Evolutionary conservation across 1,140 invertebrate genomes (phyloP).

Genomic region (Drosophila santomea): DNA sequence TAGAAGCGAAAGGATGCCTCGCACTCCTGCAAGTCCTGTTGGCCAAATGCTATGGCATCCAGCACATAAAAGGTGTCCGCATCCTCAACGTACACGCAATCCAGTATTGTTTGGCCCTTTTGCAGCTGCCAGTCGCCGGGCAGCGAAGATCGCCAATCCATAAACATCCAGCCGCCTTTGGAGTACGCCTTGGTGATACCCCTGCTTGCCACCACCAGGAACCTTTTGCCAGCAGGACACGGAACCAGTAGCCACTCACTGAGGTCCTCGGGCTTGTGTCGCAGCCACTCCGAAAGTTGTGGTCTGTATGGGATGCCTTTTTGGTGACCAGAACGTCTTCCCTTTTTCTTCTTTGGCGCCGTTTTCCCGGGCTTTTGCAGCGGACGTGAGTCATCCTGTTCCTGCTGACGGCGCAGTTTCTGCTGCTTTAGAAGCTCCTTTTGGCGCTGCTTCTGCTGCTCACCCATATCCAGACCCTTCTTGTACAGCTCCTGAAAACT

Average conservation of each 20-base stretch:
- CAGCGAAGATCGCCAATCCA: conserved; percentile 88
- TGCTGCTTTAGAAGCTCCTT: conserved; percentile 46
- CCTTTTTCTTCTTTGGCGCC: conserved; percentile 14
- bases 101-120: conserved; percentile 87
- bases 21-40: conserved; percentile 90
- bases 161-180: conserved; percentile 88
- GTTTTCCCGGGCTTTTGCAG: conserved; percentile 1
- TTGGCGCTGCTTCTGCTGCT: conserved; percentile 61
- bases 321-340: conserved; percentile 30
- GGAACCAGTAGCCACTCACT: conserved; percentile 93
- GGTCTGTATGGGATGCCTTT: conserved; percentile 14
- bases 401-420: conserved; percentile 78
- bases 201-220: conserved; percentile 90
- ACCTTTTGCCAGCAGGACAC: conserved; percentile 92
- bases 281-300: conserved; percentile 94
- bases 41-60: conserved; percentile 94
- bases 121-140: conserved; percentile 89
- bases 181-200: conserved; percentile 90
- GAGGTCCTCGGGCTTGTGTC: conserved; percentile 91
- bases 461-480: conserved; percentile 54
- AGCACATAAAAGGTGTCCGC: conserved; percentile 90
- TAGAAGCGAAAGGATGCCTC: conserved; percentile 86
- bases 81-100: conserved; percentile 90
- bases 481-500: conserved; percentile 62
- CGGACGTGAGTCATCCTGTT: conserved; percentile 55